phyloP scores from a whole-genome alignment of 2,113 vertebrate genomes.

The Rallus limicola region DNA sequence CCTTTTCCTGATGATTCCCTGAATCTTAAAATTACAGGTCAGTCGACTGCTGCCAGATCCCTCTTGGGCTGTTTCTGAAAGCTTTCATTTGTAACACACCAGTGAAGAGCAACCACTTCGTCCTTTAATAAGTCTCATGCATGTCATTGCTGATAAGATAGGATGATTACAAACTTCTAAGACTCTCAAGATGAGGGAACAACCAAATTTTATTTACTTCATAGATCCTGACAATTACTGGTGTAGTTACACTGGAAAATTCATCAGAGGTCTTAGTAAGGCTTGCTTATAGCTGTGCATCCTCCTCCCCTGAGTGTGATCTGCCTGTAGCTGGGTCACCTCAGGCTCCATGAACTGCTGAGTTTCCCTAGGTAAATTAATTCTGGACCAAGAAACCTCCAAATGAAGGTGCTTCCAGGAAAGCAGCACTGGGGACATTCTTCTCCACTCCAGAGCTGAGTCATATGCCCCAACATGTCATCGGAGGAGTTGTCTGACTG shows the following conservation, averaged over 20 bases:
- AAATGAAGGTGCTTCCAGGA: conserved; percentile 2
- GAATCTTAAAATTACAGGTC: neutral
- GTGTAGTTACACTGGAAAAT: neutral
- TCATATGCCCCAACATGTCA: neutral
- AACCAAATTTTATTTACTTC: neutral
- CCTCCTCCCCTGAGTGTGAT: neutral
- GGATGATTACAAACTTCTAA: neutral
- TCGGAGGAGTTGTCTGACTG: neutral
- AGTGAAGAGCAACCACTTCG: neutral
- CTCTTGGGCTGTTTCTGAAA: neutral
- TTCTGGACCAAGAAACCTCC: neutral
- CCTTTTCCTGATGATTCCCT: neutral
- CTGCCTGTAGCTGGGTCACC: neutral
- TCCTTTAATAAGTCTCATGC: neutral
- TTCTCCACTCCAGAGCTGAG: neutral
- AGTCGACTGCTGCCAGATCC: neutral
- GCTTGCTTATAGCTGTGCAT: neutral
- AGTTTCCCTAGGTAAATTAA: conserved; percentile 14
- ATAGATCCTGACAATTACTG: neutral
- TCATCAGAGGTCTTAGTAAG: neutral
- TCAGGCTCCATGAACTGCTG: neutral
- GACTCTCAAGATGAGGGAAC: neutral
- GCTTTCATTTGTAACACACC: neutral
- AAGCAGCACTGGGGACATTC: neutral
- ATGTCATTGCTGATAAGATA: neutral